Base-by-base conservation (phyloP, 2,113 vertebrate genomes). In the Hippocampus mohnikei region DNA sequence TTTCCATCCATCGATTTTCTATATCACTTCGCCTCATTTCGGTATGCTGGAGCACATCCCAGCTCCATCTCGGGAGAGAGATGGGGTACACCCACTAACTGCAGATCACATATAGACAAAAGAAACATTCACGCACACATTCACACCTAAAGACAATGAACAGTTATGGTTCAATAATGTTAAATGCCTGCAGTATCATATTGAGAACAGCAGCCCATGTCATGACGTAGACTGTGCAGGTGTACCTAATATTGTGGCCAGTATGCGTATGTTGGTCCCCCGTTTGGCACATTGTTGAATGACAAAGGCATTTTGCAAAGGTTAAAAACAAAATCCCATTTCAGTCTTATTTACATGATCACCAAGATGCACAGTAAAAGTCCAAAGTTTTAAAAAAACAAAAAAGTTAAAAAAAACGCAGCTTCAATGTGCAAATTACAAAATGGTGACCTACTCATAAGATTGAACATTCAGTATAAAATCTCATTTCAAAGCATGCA, bases 351-450 rank as follows among this genome's bases (percentile, higher is more conserved):
- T 55, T 41, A 12, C 67, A 56, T 60, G n/a, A 68, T 64, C 64
- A 63, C 76, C 58, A 79, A 78, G 87, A 93, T 95, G 94, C 93
- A 95, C 91, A 93, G 90, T 92, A 13, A 88, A 40, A 18, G 33
- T n/a, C 61, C 21, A 41, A 64, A 92, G 88, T 93, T 83, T 70
- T 90, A 91, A 92, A 70, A 64, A 16, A 8, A 40, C 65, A 61
- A 25, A 91, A 88, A 89, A 91, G 70, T 84, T 92, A 90, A 48
- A 48, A 48, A 46, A 20, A 50, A 87, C 89, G 92, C 90, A 90
- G 88, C 87, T 92, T 76, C 92, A 93, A 94, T 96, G 96, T 98
- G 96, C 96, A 98, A 96, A 96, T 95, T 95, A 96, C 94, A 96
- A 96, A 98, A 95, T 90, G 88, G 92, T 93, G 91, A 95, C 92